These are phyloP conservation scores for Stichodactyla helianthus DNA, from an alignment of 64 coral and sea anemone genomes.

Conservation along the genomic window DNA sequence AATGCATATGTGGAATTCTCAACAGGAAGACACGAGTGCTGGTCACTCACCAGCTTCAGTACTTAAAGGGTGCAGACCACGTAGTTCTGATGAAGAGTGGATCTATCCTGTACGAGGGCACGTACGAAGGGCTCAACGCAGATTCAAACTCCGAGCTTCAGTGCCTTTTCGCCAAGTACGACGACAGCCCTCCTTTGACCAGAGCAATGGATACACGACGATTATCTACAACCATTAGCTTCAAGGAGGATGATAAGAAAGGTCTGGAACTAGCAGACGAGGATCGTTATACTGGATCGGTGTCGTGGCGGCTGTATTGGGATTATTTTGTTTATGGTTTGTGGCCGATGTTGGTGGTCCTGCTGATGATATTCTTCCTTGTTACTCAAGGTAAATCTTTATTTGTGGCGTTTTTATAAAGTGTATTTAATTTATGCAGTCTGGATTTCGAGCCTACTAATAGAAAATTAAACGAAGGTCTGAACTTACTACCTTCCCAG, in stretches of 20 bases:
- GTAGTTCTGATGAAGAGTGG: constrained; percentile 42
- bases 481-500: too few species aligned
- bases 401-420: too few species aligned
- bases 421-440: too few species aligned
- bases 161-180: neutral
- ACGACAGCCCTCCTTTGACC: constrained; percentile 19
- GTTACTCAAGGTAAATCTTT: constrained; percentile 38
- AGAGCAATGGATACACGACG: neutral
- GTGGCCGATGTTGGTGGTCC: neutral
- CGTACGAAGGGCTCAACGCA: constrained; percentile 6
- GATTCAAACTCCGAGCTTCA: constrained; percentile 5
- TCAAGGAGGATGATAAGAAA: neutral
- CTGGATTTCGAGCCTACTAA: too few species aligned
- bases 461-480: too few species aligned
- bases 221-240: neutral
- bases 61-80: constrained; percentile 35
- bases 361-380: constrained; percentile 2
- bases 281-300: constrained; percentile 12
- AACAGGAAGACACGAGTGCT: constrained; percentile 10
- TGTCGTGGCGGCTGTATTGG: constrained; percentile 39
- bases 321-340: constrained; percentile 37
- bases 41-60: constrained; percentile 31
- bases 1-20: constrained; percentile 42
- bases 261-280: constrained; percentile 28
- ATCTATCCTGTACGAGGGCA: constrained; percentile 1